Evolutionary conservation across 2,797 vertebrate genomes (phyloP), one percentile per base, ranked within the genome.

Genomic region (Coregonus sp.): DNA sequence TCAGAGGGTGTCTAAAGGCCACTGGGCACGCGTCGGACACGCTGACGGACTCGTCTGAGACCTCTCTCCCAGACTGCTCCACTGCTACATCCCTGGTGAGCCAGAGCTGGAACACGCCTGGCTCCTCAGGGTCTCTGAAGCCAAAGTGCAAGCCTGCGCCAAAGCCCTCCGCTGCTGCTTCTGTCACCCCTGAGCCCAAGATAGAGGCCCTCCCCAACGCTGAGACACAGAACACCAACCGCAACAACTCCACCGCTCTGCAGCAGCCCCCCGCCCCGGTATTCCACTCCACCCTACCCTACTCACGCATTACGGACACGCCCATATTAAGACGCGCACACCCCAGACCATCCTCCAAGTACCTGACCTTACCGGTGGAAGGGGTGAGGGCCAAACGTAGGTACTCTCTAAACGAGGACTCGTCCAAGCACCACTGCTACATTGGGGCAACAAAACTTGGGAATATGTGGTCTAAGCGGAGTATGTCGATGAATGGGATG

Each of bases 181-280:
- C 92, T 75, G 88, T 82, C 50, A 75, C 85, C 71, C 81, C 86
- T 0, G 93, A 93, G 82, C 78, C 80, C 20, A 91, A 91, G 81
- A 88, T 82, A 0, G 95, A 96, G 80, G 87, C 87, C 0, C 81
- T 86, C 9, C 81, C 90, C 84, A 85, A n/a, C 25, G 74, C 92
- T 1, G 97, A 99, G 88, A 93, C 96, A 84, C 96, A 96, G 78
- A 99, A 99, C 94, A 97, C 94, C 82, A 99, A 99, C 94, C 96
- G 96, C 78, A 99, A 99, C 93, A 99, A 98, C 93, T 99, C 97
- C 84, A 97, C 97, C 29, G 93, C 95, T 9, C 93, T 98, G 81
- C 95, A 95, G 93, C 88, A 95, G 80, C 90, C 86, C 4, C 89
- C 90, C 79, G 86, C 78, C 2, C 85, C 89, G 1, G 73, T 79